Evolutionary conservation across 2,113 vertebrate species (phyloP).

Genomic region (Silurus asotus): DNA sequence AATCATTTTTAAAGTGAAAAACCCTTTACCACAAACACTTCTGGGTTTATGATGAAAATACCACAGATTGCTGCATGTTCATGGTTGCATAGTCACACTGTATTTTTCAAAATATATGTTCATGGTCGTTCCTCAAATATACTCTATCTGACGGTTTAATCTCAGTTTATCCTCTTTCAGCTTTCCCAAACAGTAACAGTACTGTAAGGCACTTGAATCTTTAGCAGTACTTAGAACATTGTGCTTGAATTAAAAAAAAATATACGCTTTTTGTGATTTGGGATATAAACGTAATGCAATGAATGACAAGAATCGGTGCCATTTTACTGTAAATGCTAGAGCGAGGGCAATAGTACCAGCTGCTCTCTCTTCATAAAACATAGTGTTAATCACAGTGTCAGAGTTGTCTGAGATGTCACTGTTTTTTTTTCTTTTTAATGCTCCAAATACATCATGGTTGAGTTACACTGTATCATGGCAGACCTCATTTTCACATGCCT

Average conservation of each 20-base stretch:
- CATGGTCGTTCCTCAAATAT: not conserved
- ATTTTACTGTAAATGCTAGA: not conserved
- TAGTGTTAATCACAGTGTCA: slow-evolving; percentile 8
- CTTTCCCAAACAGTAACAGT: not conserved
- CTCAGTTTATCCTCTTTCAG: not conserved
- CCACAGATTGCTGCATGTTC: not conserved
- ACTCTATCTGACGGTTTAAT: not conserved
- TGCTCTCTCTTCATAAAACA: not conserved
- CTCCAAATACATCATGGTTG: slow-evolving; percentile 8
- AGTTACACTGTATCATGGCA: slow-evolving; percentile 48
- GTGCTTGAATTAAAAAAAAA: not conserved
- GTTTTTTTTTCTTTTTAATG: slow-evolving; percentile 21
- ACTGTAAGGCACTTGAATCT: not conserved
- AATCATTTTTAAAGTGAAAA: not conserved
- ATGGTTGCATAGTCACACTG: not conserved
- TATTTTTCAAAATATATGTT: not conserved
- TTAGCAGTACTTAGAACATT: not conserved
- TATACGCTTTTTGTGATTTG: not conserved
- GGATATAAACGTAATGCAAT: not conserved
- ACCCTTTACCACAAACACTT: not conserved
- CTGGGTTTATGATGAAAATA: not conserved
- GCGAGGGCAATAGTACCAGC: slow-evolving; percentile 14
- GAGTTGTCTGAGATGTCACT: slow-evolving; percentile 27
- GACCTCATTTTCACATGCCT: slow-evolving; percentile 62
- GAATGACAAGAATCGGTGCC: not conserved